These are phyloP conservation scores for Desmodus rotundus DNA, from an alignment of 2,113 vertebrate genomes.

Conservation along the genomic window DNA sequence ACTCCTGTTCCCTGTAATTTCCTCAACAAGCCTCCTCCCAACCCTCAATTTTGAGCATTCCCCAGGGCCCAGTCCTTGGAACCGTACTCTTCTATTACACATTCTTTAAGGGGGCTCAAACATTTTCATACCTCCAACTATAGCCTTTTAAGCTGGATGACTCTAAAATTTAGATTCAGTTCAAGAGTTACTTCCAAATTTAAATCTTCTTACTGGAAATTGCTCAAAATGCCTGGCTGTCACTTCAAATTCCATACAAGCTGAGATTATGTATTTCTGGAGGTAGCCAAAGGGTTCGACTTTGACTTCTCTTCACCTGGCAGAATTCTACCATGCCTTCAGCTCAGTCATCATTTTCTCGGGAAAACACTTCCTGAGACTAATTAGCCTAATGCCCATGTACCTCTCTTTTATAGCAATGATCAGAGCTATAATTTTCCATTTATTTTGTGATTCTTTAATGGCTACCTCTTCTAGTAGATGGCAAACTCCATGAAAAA, in stretches of 20 bases:
- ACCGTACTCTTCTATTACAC: slow-evolving; percentile 39
- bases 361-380: not conserved
- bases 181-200: slow-evolving; percentile 55
- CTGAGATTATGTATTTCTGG: slow-evolving; percentile 32
- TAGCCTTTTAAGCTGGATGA: not conserved
- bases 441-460: slow-evolving; percentile 17
- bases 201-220: slow-evolving; percentile 58
- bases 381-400: not conserved
- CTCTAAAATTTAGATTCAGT: slow-evolving; percentile 59
- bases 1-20: slow-evolving; percentile 44
- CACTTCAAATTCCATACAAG: slow-evolving; percentile 49
- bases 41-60: slow-evolving; percentile 49
- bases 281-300: slow-evolving; percentile 12
- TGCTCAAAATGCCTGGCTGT: slow-evolving; percentile 37
- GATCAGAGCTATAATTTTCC: not conserved
- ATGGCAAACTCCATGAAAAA: not conserved
- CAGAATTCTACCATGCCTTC: not conserved
- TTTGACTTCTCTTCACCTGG: not conserved
- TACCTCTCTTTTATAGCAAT: not conserved
- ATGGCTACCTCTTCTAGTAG: not conserved
- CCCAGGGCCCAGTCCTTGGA: slow-evolving; percentile 10
- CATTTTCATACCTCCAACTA: slow-evolving; percentile 27
- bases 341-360: not conserved
- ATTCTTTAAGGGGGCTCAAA: slow-evolving; percentile 45
- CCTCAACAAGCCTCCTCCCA: slow-evolving; percentile 39